Evolutionary conservation across 2,888 invertebrate species (phyloP).

Genomic region (Hirtodrosophila alboralis): DNA sequence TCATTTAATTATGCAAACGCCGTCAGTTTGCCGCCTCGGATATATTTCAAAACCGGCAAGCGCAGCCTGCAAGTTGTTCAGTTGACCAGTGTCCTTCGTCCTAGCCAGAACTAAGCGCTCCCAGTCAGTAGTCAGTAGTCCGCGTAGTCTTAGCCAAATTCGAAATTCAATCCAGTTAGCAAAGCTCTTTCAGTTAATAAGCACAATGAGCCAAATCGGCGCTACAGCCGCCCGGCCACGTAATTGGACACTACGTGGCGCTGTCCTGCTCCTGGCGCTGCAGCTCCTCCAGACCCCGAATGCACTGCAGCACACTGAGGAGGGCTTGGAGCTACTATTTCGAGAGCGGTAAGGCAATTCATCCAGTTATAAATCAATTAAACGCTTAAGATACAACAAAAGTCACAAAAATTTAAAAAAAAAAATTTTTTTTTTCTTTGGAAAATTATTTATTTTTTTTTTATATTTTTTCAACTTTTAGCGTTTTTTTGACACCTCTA

Average conservation of each 20-base stretch:
- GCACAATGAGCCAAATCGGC: slow-evolving; percentile 24
- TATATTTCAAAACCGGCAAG: slow-evolving; percentile 69
- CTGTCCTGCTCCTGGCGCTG: slow-evolving; percentile 60
- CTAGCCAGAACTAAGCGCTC: slow-evolving; percentile 8
- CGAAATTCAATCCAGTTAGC: neutral
- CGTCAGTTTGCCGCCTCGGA: slow-evolving; percentile 35
- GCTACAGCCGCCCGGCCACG: slow-evolving; percentile 20
- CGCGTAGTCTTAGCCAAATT: too few relatives aligned
- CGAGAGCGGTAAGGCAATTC: slow-evolving; percentile 82
- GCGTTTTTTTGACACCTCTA: too few relatives aligned
- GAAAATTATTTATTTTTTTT: too few relatives aligned
- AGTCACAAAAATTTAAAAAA: too few relatives aligned
- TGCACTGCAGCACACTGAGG: slow-evolving; percentile 77
- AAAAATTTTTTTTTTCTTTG: too few relatives aligned
- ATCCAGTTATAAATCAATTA: neutral
- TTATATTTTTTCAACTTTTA: too few relatives aligned
- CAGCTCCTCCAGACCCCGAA: slow-evolving; percentile 62
- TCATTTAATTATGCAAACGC: slow-evolving; percentile 67
- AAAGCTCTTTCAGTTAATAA: slow-evolving; percentile 1
- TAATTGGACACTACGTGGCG: slow-evolving; percentile 63
- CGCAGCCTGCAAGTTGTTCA: slow-evolving; percentile 48
- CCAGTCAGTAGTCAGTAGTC: too few relatives aligned
- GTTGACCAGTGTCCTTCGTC: slow-evolving; percentile 48
- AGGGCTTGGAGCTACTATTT: slow-evolving; percentile 85
- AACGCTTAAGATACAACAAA: neutral